A percentile compares a stretch with the other conserved stretches of the same genome.
phyloP scores from a whole-genome alignment of 1,140 invertebrate genomes.

The Melitaea cinxia region DNA sequence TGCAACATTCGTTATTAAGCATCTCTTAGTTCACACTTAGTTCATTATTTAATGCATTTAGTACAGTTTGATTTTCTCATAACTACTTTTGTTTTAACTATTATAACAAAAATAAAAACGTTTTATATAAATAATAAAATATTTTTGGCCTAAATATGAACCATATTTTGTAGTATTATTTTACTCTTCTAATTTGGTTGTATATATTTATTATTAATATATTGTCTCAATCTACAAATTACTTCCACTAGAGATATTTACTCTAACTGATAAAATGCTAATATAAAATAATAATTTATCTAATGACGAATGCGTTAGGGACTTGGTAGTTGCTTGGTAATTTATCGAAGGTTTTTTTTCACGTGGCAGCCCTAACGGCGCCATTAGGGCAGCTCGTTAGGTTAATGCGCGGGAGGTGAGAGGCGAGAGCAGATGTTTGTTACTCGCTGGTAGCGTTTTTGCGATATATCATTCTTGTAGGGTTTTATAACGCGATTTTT shows the following conservation, averaged over 20 bases:
- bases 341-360: conserved; percentile 73
- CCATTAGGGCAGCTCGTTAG: conserved; percentile 75
- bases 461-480: conserved; percentile 61
- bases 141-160: too few relatives aligned
- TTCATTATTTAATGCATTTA: not conserved
- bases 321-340: conserved; percentile 43
- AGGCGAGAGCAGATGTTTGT: conserved; percentile 67
- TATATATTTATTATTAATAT: too few relatives aligned
- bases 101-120: too few relatives aligned
- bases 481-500: conserved; percentile 23
- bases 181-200: too few relatives aligned
- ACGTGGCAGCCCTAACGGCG: conserved; percentile 61
- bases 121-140: too few relatives aligned
- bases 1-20: not conserved
- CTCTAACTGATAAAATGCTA: too few relatives aligned
- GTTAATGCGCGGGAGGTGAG: conserved; percentile 67
- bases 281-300: not conserved
- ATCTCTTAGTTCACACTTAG: not conserved
- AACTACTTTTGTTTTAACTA: too few relatives aligned
- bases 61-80: too few relatives aligned
- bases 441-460: conserved; percentile 53
- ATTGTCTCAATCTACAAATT: too few relatives aligned
- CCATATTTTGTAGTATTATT: too few relatives aligned
- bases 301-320: conserved; percentile 21
- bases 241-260: too few relatives aligned